Conservation (phyloP, 2,113 vertebrate species). For the Rhinopomastus cyanomelas region DNA sequence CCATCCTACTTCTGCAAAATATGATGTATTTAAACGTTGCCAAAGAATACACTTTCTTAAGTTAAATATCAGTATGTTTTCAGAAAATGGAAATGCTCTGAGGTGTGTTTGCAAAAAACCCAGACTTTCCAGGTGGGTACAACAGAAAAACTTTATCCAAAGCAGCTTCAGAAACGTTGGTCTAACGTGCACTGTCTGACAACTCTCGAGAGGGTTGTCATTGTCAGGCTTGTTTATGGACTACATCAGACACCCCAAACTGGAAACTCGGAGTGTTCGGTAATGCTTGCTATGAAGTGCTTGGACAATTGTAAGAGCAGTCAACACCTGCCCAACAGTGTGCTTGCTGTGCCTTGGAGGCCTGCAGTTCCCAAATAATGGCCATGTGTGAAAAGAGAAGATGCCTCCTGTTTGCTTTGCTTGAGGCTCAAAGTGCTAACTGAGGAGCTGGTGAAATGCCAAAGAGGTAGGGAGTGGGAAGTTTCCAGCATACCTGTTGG, state of each 20-base stretch:
- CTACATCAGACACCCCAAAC: not conserved
- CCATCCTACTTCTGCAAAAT: slow-evolving; percentile 23
- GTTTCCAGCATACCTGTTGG: not conserved
- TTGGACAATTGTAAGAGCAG: not conserved
- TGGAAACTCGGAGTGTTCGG: not conserved
- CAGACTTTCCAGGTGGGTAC: not conserved
- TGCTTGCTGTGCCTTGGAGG: not conserved
- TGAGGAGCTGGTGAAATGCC: not conserved
- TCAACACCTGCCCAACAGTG: not conserved
- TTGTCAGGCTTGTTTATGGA: not conserved
- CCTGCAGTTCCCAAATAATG: not conserved
- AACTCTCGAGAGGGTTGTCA: not conserved
- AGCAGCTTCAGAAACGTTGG: slow-evolving; percentile 18
- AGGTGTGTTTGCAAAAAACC: not conserved
- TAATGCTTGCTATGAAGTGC: not conserved
- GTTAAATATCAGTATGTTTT: slow-evolving; percentile 50
- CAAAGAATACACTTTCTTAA: not conserved
- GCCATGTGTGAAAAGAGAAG: not conserved
- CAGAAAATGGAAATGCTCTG: slow-evolving; percentile 8
- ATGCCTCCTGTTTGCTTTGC: not conserved
- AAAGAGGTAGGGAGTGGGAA: not conserved
- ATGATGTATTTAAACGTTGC: slow-evolving; percentile 5
- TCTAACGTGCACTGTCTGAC: not conserved
- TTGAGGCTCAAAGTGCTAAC: not conserved
- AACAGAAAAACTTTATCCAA: not conserved